These are phyloP conservation scores for Nesoenas mayeri DNA, from an alignment of 2,113 vertebrate species.

Conservation along the genomic window DNA sequence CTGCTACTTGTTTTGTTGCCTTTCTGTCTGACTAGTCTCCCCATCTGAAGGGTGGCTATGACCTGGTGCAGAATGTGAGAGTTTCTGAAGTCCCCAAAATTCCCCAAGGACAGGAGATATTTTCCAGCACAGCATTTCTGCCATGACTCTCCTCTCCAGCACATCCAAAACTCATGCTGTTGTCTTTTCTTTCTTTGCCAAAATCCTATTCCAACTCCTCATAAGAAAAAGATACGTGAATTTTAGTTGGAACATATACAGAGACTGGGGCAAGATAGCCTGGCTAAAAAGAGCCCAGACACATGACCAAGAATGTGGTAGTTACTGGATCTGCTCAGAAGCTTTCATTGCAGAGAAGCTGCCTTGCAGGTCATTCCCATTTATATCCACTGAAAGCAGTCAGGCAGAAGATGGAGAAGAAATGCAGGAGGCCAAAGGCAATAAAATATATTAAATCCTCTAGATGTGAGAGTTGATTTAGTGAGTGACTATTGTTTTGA, in stretches of 20 bases:
- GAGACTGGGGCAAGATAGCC: not conserved
- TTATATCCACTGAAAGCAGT: not conserved
- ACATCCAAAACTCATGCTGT: not conserved
- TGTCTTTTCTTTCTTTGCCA: not conserved
- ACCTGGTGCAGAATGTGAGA: not conserved
- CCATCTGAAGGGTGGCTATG: not conserved
- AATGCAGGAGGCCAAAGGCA: not conserved
- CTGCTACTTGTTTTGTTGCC: not conserved
- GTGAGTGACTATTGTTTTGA: not conserved
- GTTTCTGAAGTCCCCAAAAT: not conserved
- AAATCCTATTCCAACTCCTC: not conserved
- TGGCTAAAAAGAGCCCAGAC: not conserved
- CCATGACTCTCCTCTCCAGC: not conserved
- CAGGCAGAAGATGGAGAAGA: not conserved
- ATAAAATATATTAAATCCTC: not conserved
- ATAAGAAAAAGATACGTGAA: not conserved
- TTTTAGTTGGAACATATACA: not conserved
- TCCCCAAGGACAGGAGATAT: not conserved
- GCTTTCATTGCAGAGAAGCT: not conserved
- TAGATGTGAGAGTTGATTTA: not conserved
- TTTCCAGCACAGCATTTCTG: constrained; percentile 14
- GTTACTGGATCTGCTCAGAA: not conserved
- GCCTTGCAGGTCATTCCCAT: not conserved
- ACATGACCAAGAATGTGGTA: not conserved
- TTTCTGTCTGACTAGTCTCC: not conserved